Percentiles rank a stretch among this genome's conserved stretches.
These are phyloP conservation scores for Drosophila nasuta DNA, from an alignment of 1,140 invertebrate species.

Conservation along the genomic window DNA sequence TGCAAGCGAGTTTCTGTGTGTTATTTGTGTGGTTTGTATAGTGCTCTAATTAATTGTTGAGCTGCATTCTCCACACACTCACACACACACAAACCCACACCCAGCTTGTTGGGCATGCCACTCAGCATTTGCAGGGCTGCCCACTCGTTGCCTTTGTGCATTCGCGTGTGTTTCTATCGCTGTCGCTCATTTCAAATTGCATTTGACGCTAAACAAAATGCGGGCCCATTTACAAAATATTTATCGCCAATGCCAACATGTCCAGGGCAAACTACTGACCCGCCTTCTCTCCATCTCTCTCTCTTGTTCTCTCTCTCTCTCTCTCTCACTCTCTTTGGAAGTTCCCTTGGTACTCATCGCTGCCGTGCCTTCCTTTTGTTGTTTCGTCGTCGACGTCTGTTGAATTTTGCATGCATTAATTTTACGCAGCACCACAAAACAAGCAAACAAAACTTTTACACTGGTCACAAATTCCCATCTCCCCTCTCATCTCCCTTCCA, in stretches of 20 bases:
- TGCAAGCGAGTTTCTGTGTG: constrained; percentile 14
- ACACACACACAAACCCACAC: not conserved
- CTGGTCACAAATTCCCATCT: not conserved
- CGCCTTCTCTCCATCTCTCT: not conserved
- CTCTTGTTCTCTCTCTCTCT: not conserved
- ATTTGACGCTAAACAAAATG: constrained; percentile 54
- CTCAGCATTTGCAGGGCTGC: not conserved
- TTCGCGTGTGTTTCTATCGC: not conserved
- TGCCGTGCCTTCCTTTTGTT: not conserved
- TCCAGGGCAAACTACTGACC: constrained; percentile 20
- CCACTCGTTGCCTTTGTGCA: not conserved
- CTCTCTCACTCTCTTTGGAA: not conserved
- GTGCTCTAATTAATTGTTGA: constrained; percentile 56
- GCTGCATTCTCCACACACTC: constrained; percentile 6
- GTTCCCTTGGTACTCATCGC: not conserved
- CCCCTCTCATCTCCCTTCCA: not conserved
- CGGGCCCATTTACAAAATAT: constrained; percentile 56
- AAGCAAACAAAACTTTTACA: constrained; percentile 22
- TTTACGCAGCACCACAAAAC: constrained; percentile 43
- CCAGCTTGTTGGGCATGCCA: not conserved
- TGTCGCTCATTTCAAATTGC: constrained; percentile 46
- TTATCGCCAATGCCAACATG: constrained; percentile 44
- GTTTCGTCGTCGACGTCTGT: not conserved
- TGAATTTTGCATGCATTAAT: constrained; percentile 52
- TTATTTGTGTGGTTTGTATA: constrained; percentile 32